Evolutionary conservation across 2,113 vertebrate genomes (phyloP).

Genomic region (Hepsetus odoe): DNA sequence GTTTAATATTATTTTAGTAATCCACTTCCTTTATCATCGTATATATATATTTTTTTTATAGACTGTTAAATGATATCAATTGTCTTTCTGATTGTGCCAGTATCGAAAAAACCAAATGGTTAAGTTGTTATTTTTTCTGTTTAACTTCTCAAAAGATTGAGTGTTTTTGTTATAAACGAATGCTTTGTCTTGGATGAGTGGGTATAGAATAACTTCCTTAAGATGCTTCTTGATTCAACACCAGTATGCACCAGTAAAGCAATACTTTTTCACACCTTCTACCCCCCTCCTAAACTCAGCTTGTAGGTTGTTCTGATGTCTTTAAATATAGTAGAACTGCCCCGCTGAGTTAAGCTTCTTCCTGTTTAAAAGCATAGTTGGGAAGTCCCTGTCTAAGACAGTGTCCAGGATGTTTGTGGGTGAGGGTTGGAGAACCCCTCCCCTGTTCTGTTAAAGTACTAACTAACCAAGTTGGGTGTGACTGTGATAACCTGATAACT

Average conservation of each 20-base stretch:
- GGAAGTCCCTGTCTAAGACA: not conserved
- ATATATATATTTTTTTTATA: too few species aligned
- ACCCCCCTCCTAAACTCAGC: too few species aligned
- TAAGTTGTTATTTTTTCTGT: too few species aligned
- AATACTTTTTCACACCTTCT: too few species aligned
- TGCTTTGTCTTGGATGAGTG: not conserved
- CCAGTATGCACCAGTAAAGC: too few species aligned
- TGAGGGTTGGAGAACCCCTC: not conserved
- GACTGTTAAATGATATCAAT: too few species aligned
- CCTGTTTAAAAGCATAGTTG: not conserved
- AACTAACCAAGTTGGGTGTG: not conserved
- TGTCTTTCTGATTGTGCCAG: too few species aligned
- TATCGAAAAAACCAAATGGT: too few species aligned
- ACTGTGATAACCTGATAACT: too few species aligned
- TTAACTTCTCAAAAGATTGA: not conserved
- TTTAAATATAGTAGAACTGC: not conserved
- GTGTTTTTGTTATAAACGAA: not conserved
- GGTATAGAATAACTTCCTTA: not conserved
- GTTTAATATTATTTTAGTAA: too few species aligned
- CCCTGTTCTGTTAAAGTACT: not conserved
- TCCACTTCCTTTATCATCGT: too few species aligned
- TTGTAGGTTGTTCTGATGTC: not conserved
- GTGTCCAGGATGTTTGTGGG: slow-evolving; percentile 1
- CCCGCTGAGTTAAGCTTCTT: not conserved
- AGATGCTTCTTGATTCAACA: not conserved